A percentile compares a stretch with the other conserved stretches of the same genome.
Evolutionary conservation across 2,113 vertebrate species (phyloP).

Genomic region (Mungos mungo): DNA sequence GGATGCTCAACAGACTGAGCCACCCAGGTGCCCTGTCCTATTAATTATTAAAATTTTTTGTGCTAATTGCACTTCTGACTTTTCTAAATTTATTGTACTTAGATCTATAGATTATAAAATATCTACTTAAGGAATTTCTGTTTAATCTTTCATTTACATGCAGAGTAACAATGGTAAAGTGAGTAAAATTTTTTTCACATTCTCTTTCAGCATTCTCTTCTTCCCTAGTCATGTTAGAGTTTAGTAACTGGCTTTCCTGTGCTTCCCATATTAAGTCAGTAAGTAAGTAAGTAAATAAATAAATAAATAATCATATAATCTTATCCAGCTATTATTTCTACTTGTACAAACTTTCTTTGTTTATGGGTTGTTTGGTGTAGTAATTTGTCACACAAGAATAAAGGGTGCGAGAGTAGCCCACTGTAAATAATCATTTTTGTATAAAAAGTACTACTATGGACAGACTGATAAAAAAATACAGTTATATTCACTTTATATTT

Average conservation of each 20-base stretch:
- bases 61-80: constrained; percentile 71
- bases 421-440: constrained; percentile 71
- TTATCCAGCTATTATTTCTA: constrained; percentile 54
- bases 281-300: background rate
- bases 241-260: constrained; percentile 67
- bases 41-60: constrained; percentile 74
- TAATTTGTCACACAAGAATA: constrained; percentile 74
- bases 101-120: constrained; percentile 77
- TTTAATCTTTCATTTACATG: constrained; percentile 82
- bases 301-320: constrained; percentile 43
- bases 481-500: constrained; percentile 8
- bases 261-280: constrained; percentile 25
- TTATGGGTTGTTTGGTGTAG: constrained; percentile 49
- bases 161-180: constrained; percentile 75
- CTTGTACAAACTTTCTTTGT: constrained; percentile 65
- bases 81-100: constrained; percentile 78
- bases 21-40: background rate
- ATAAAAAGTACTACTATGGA: constrained; percentile 44
- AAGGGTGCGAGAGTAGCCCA: constrained; percentile 54
- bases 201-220: constrained; percentile 68
- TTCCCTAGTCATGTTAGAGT: constrained; percentile 78
- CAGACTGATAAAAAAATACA: constrained; percentile 67
- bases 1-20: no score
- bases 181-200: constrained; percentile 79
- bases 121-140: constrained; percentile 61